Base-by-base conservation (phyloP, 1,140 invertebrate genomes). In the Chironomus striatipennis region DNA sequence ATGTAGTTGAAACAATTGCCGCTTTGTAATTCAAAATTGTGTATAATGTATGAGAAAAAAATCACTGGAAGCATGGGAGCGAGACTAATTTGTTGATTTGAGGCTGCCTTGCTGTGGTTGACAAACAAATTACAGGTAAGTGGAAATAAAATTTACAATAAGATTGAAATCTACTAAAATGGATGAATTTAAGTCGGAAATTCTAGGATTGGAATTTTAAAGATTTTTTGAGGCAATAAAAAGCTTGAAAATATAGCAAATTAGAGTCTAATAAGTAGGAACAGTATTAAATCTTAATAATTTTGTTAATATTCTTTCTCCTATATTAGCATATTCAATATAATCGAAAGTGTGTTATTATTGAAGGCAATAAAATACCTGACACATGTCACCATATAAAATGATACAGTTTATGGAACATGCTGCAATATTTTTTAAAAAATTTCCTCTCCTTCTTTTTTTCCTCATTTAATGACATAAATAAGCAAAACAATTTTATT, bases 391-490 rank as follows among this genome's bases (percentile, higher is more conserved):
- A 57, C 47, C 12, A 57, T 57, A 57, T 57, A 57, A 57, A 57
- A n/a, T 57, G 47, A 57, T n/a, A 57, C n/a, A 57, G 12, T 57
- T 57, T 57, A 57, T 57, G 47, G 47, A 15, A n/a, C 12, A 57
- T 15, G 47, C 12, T 57, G 47, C 47, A 57, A 57, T 57, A 57
- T 12, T n/a, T 57, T 57, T 47, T 15, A 47, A n/a, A 57, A n/a
- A 57, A n/a, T 12, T 57, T 15, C 47, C n/a, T 15, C 9, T 57
- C 43, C 43, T 47, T 47, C 43, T 8, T 15, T 57, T 57, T n/a
- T 57, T 57, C 47, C n/a, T 57, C 47, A 12, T 57, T 57, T n/a
- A 57, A n/a, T 57, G 47, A 57, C 47, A 57, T n/a, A 57, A 57
- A 57, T n/a, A 57, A 47, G 47, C 47, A 57, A 15, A 34, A 57